Percentiles rank a stretch among this genome's conserved stretches.
Conservation (phyloP, 1,140 invertebrate genomes). For the Calosoma granatense region DNA sequence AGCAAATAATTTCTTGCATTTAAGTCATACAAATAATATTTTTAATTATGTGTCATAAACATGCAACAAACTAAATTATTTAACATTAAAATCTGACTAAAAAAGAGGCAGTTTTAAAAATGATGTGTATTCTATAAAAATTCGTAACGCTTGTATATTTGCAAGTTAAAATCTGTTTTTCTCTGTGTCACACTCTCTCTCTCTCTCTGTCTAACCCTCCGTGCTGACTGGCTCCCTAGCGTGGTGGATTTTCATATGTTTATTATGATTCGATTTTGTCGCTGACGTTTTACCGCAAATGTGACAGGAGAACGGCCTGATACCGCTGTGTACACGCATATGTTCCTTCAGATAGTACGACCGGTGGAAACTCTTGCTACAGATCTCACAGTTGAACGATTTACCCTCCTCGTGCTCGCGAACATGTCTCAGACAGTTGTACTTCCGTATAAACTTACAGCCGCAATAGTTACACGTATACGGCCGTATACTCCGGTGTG, state of each 20-base stretch:
- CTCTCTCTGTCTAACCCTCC: slow-evolving; percentile 73
- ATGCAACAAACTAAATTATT: too few species aligned
- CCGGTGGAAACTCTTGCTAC: slow-evolving; percentile 75
- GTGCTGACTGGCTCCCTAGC: slow-evolving; percentile 73
- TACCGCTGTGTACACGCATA: slow-evolving; percentile 70
- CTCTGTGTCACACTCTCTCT: too few species aligned
- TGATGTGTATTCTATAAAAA: too few species aligned
- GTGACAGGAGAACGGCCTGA: slow-evolving; percentile 72
- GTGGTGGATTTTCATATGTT: slow-evolving; percentile 79
- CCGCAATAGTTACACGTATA: slow-evolving; percentile 91
- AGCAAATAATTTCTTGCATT: too few species aligned
- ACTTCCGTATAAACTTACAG: slow-evolving; percentile 85
- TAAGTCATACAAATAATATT: too few species aligned
- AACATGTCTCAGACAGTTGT: slow-evolving; percentile 83
- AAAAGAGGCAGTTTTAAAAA: too few species aligned
- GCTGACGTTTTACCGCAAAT: slow-evolving; percentile 78
- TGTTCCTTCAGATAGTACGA: slow-evolving; percentile 83
- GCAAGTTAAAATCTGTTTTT: too few species aligned
- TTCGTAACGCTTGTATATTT: too few species aligned
- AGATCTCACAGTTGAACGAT: slow-evolving; percentile 77
- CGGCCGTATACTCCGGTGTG: slow-evolving; percentile 66
- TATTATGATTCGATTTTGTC: slow-evolving; percentile 82
- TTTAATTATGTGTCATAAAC: too few species aligned
- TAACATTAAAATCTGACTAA: too few species aligned
- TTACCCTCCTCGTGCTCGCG: slow-evolving; percentile 81